Conservation (phyloP, 2,113 vertebrate species). For the Oreochromis tanganicae region DNA sequence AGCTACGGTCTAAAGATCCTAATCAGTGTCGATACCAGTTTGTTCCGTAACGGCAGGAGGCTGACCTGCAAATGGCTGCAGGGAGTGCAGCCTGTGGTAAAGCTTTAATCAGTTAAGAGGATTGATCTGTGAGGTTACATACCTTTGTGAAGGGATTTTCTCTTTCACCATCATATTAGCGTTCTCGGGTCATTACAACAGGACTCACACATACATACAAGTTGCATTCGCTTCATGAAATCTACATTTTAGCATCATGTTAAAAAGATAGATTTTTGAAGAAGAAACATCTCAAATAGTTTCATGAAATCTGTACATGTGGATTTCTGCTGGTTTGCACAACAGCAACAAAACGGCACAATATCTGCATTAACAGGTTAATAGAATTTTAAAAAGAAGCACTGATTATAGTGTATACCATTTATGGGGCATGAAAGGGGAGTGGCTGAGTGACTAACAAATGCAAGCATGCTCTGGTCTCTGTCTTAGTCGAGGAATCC, state of each 20-base stretch:
- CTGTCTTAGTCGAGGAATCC: neutral
- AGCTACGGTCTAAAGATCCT: neutral
- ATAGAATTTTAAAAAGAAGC: neutral
- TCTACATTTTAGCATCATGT: neutral
- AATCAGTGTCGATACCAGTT: neutral
- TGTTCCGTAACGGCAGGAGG: conserved; percentile 29
- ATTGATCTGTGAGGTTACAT: conserved; percentile 54
- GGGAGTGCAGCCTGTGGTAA: conserved; percentile 21
- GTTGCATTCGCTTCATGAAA: neutral
- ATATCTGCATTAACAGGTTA: neutral
- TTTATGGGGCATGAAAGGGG: neutral
- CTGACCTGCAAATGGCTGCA: conserved; percentile 28
- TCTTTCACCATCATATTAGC: conserved; percentile 49
- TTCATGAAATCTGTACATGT: neutral
- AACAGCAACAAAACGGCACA: neutral
- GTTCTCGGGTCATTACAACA: neutral
- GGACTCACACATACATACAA: neutral
- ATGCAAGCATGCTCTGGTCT: neutral
- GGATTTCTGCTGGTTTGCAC: neutral
- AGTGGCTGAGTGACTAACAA: neutral
- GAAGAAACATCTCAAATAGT: neutral
- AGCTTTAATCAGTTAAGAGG: conserved; percentile 62
- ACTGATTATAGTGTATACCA: neutral
- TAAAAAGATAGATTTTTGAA: neutral
- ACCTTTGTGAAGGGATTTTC: conserved; percentile 41